Evolutionary conservation across 1,140 invertebrate genomes (phyloP), one percentile per base, ranked within the genome.

Genomic region (Augochlora pura): DNA sequence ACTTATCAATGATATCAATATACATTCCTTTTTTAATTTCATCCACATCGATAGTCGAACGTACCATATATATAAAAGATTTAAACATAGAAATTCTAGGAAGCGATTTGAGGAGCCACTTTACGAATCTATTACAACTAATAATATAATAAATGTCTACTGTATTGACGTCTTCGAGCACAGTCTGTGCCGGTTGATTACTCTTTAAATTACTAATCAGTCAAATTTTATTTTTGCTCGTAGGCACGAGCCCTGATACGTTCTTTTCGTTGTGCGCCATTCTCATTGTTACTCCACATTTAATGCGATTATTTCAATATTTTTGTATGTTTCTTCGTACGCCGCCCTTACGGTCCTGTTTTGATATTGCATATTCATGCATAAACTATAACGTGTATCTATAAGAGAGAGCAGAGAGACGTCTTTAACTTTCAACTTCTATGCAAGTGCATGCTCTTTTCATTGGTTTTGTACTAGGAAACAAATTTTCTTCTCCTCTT

Each of bases 201-300:
- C 74, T 21, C 46, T 54, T 74, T 62, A 69, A 49, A 64, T 52
- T 27, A 23, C 39, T 49, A 77, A 46, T 70, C 57, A 70, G 12
- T 67, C 49, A 49, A 77, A 70, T 63, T 63, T 46, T 23, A 64
- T 71, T 65, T 57, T 38, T 57, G 80, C 25, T 38, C 71, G 57
- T 69, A 39, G 32, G 38, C 39, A 72, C 66, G 68, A 77, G 9
- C 66, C 38, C 14, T 64, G n/a, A 74, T 71, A 59, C 75, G 57
- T 32, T 64, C 46, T 82, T 16, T 49, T 71, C 42, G 38, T 59
- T 57, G 52, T 38, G 54, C 25, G 23, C 23, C 57, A 82, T 79
- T 85, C 77, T 74, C 83, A 85, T 85, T 62, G 27, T 86, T 69
- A 42, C 69, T 42, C 32, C 46, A 67, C 72, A 39, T 81, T 64